Percentiles rank a stretch among this genome's conserved stretches.
phyloP scores from a whole-genome alignment of 30 jellyfish, hydroid and myxozoan genomes.

The Haliclystus octoradiatus region DNA sequence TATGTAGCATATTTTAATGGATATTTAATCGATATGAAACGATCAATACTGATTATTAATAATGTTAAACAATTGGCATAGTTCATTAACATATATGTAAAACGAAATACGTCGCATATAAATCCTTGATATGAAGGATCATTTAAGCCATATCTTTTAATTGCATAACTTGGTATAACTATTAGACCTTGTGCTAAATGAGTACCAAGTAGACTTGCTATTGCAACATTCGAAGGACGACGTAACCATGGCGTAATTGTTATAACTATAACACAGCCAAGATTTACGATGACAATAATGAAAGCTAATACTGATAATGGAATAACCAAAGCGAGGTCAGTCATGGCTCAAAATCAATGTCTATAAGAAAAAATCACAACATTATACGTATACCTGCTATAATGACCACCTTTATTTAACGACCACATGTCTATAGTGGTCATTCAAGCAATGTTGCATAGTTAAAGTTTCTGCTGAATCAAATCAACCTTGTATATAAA shows the following conservation, averaged over 20 bases:
- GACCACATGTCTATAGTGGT: too few relatives aligned
- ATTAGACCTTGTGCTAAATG: conserved; percentile 68
- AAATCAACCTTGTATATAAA: too few relatives aligned
- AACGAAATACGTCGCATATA: conserved; percentile 61
- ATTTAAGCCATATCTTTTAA: conserved; percentile 17
- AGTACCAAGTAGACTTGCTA: conserved; percentile 35
- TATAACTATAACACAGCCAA: conserved; percentile 21
- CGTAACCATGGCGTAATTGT: not conserved
- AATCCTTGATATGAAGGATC: conserved; percentile 1
- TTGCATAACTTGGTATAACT: conserved; percentile 68
- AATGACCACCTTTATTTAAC: too few relatives aligned
- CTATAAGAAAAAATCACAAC: too few relatives aligned
- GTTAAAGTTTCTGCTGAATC: too few relatives aligned
- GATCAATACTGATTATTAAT: conserved; percentile 42
- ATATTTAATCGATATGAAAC: conserved; percentile 52
- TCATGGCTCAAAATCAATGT: too few relatives aligned
- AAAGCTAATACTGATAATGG: not conserved
- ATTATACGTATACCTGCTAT: too few relatives aligned
- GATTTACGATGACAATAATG: conserved; percentile 6
- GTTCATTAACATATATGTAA: conserved; percentile 66
- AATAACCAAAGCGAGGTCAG: too few relatives aligned
- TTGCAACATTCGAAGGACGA: conserved; percentile 42
- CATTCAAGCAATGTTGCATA: too few relatives aligned
- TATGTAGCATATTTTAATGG: conserved; percentile 38
- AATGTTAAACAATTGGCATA: conserved; percentile 57